phyloP scores from a whole-genome alignment of 2,797 vertebrate genomes.

The Martes flavigula region DNA sequence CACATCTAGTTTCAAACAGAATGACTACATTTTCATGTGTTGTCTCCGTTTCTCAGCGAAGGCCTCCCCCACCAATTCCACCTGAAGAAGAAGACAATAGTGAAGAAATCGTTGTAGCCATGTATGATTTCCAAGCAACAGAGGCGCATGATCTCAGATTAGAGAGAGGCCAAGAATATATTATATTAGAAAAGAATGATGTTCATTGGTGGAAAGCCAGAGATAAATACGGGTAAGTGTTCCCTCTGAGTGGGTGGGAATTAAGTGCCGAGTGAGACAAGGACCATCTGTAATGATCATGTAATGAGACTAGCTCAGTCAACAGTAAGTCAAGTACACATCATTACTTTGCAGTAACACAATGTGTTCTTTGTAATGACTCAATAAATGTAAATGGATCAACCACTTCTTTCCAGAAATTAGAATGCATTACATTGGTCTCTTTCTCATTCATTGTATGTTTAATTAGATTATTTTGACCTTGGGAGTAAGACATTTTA shows the following conservation, averaged over 20 bases:
- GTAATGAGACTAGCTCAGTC: not conserved
- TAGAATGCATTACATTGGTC: not conserved
- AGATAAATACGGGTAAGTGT: conserved; percentile 88
- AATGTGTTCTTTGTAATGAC: not conserved
- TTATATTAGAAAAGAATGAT: conserved; percentile 90
- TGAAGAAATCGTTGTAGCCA: conserved; percentile 89
- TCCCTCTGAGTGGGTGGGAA: not conserved
- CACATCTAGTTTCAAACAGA: not conserved
- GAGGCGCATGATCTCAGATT: conserved; percentile 92
- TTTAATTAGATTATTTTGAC: conserved; percentile 7
- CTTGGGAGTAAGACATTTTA: not conserved
- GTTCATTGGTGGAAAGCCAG: conserved; percentile 94
- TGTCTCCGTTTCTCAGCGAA: conserved; percentile 68
- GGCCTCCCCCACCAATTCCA: conserved; percentile 84
- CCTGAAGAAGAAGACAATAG: conserved; percentile 79
- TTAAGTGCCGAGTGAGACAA: not conserved
- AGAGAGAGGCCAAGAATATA: conserved; percentile 90
- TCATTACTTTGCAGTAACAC: not conserved
- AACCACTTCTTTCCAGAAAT: not conserved
- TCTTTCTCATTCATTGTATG: not conserved
- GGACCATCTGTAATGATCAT: not conserved
- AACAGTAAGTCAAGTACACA: not conserved
- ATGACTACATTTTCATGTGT: not conserved
- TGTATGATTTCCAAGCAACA: conserved; percentile 91
- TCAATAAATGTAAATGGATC: not conserved